Conservation (phyloP, 2,888 invertebrate genomes). For the Tuberolachnus salignus region DNA sequence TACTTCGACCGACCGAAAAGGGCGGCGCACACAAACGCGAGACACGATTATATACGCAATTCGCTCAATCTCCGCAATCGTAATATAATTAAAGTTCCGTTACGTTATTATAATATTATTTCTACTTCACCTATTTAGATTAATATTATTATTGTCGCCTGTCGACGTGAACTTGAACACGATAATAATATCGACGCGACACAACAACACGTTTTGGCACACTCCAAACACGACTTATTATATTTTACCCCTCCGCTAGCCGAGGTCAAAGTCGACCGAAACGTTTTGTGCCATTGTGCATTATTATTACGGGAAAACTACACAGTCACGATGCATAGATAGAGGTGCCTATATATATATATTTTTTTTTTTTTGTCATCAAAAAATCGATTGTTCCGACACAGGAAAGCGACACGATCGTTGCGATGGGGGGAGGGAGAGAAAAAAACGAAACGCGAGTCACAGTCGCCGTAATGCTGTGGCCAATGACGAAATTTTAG, state of each 20-base stretch:
- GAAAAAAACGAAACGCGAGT: background rate
- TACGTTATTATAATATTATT: background rate
- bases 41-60: too few species aligned
- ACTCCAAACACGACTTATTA: background rate
- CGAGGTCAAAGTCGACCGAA: constrained; percentile 1
- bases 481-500: background rate
- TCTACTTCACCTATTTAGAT: background rate
- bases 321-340: constrained; percentile 26
- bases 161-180: background rate
- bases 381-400: constrained; percentile 8
- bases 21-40: too few species aligned
- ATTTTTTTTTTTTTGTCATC: background rate
- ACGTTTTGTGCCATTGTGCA: constrained; percentile 4
- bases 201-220: background rate
- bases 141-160: background rate
- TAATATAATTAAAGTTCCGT: background rate
- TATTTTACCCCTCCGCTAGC: constrained; percentile 5
- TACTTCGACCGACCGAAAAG: too few species aligned
- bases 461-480: background rate
- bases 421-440: too few species aligned
- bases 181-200: background rate
- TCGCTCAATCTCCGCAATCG: too few species aligned
- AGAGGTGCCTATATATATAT: too few species aligned
- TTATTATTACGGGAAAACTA: constrained; percentile 1
- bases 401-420: background rate